phyloP scores from a whole-genome alignment of 2,113 vertebrate species.

The Drymodes brunneopygia region DNA sequence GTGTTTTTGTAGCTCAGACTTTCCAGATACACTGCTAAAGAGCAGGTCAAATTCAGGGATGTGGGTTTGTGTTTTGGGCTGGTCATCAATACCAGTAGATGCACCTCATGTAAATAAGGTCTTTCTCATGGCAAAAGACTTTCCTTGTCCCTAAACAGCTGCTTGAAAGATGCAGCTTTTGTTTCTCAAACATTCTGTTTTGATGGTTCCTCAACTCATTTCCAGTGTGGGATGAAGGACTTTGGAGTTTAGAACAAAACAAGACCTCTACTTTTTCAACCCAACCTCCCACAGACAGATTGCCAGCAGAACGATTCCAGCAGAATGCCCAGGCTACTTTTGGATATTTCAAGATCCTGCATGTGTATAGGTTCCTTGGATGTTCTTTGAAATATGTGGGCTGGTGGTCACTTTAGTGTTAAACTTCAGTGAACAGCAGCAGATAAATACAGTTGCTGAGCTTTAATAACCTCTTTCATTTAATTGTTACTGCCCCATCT shows the following conservation, averaged over 20 bases:
- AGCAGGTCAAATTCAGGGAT: not conserved
- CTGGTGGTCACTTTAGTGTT: not conserved
- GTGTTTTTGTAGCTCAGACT: not conserved
- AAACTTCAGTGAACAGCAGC: not conserved
- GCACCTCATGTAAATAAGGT: fast-evolving
- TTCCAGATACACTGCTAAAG: not conserved
- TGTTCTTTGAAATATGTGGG: not conserved
- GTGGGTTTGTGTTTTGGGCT: not conserved
- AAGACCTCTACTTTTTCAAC: not conserved
- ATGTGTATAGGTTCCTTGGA: not conserved
- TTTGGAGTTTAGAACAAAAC: not conserved
- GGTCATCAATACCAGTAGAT: not conserved
- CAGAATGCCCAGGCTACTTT: not conserved
- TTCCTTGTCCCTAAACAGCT: not conserved
- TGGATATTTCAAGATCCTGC: not conserved
- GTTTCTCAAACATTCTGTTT: not conserved
- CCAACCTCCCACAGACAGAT: not conserved
- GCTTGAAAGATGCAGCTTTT: not conserved
- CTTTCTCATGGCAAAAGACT: not conserved
- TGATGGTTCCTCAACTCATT: not conserved
- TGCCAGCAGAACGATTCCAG: not conserved
- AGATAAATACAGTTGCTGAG: not conserved
- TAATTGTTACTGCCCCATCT: not conserved
- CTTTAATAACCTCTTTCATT: not conserved
- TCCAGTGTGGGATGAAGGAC: not conserved